These are phyloP conservation scores for Chascanopsetta lugubris DNA, from an alignment of 2,113 vertebrate genomes.

Conservation along the genomic window DNA sequence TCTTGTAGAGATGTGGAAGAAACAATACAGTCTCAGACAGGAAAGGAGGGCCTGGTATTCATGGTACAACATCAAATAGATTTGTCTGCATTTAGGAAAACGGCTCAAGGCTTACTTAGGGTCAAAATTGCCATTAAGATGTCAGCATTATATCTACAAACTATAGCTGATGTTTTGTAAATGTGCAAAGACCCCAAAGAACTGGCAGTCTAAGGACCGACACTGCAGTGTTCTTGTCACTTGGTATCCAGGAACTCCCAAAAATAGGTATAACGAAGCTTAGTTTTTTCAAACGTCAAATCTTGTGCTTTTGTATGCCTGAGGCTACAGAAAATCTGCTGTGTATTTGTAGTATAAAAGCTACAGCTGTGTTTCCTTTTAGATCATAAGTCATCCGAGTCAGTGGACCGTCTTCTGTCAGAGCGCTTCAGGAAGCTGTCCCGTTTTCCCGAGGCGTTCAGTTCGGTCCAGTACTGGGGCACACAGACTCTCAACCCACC, in stretches of 20 bases:
- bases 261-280: background rate
- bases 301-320: background rate
- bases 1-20: too few relatives aligned
- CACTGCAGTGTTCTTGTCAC: background rate
- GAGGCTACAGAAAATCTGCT: background rate
- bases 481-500: conserved; percentile 92
- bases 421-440: conserved; percentile 92
- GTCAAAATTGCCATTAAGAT: too few relatives aligned
- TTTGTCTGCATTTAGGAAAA: too few relatives aligned
- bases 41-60: too few relatives aligned
- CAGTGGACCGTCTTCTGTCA: conserved; percentile 89
- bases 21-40: too few relatives aligned
- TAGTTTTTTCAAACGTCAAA: background rate
- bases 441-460: conserved; percentile 94
- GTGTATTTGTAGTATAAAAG: background rate
- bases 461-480: conserved; percentile 93
- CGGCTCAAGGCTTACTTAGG: too few relatives aligned
- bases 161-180: too few relatives aligned
- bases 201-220: background rate
- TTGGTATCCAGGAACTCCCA: background rate
- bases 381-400: conserved; percentile 89
- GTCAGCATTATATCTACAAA: too few relatives aligned
- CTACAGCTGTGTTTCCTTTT: conserved; percentile 19
- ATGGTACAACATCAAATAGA: too few relatives aligned
- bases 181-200: too few relatives aligned